These are phyloP conservation scores for Eriocheir sinensis DNA, from an alignment of 1,140 invertebrate species.

Conservation along the genomic window DNA sequence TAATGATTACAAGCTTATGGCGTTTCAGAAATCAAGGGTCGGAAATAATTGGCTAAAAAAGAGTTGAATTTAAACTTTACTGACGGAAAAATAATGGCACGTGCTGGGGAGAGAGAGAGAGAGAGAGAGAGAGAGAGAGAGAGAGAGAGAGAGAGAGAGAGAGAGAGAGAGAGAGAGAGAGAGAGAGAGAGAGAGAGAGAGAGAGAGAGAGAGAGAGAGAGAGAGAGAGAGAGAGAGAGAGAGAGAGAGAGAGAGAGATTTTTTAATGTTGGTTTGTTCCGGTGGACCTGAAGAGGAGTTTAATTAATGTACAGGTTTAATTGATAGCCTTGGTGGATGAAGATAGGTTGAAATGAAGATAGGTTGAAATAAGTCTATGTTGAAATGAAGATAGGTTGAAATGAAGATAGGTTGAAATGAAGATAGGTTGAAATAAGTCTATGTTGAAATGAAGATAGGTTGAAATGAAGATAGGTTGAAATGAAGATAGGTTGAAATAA, in stretches of 20 bases:
- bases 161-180: constrained; percentile 22
- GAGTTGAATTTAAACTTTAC: not conserved
- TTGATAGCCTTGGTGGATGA: too few relatives aligned
- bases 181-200: constrained; percentile 22
- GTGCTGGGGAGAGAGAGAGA: not conserved
- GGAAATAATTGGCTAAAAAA: not conserved
- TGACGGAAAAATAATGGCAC: not conserved
- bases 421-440: not conserved
- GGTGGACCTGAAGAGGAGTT: too few relatives aligned
- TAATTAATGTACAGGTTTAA: too few relatives aligned
- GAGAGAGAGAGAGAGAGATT: too few relatives aligned
- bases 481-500: not conserved
- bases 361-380: too few relatives aligned
- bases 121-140: not conserved
- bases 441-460: not conserved
- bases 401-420: too few relatives aligned
- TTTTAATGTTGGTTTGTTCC: too few relatives aligned
- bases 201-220: not conserved
- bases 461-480: not conserved
- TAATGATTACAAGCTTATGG: too few relatives aligned
- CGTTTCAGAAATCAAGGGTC: too few relatives aligned
- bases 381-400: too few relatives aligned
- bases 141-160: constrained; percentile 22
- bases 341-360: too few relatives aligned
- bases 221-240: not conserved